Evolutionary conservation across 2,797 vertebrate genomes (phyloP).

Genomic region (Eospalax fontanierii): DNA sequence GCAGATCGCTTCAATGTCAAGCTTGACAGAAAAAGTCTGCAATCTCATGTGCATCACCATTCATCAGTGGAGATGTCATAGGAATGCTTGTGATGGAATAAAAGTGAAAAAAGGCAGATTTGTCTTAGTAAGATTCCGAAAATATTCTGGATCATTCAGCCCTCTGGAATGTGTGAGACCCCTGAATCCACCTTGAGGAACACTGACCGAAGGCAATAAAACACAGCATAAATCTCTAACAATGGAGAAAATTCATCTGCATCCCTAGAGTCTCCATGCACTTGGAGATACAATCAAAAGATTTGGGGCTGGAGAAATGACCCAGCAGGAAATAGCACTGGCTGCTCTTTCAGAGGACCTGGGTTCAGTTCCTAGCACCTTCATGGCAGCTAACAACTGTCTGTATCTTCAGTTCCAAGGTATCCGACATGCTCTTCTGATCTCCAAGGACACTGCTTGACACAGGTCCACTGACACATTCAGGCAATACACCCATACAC

Average conservation of each 20-base stretch:
- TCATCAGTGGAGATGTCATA: conserved; percentile 69
- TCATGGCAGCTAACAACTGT: no score
- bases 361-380: no score
- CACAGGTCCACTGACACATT: no score
- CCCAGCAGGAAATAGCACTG: no score
- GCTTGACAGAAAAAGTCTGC: conserved; percentile 70
- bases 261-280: background rate
- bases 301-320: background rate
- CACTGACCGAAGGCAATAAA: background rate
- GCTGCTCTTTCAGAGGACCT: no score
- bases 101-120: conserved; percentile 40
- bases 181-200: conserved; percentile 1
- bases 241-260: conserved; percentile 2
- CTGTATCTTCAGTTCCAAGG: no score
- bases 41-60: conserved; percentile 49
- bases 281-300: background rate
- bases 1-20: conserved; percentile 65
- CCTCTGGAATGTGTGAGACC: background rate
- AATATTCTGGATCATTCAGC: conserved; percentile 28
- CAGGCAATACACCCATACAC: no score
- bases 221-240: background rate
- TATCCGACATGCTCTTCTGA: no score
- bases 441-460: no score
- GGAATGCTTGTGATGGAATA: conserved; percentile 48
- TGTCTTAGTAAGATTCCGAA: conserved; percentile 53